A percentile compares a stretch with the other conserved stretches of the same genome.
These are phyloP conservation scores for Pseudomugil tenellus DNA, from an alignment of 2,797 vertebrate genomes.

Conservation along the genomic window DNA sequence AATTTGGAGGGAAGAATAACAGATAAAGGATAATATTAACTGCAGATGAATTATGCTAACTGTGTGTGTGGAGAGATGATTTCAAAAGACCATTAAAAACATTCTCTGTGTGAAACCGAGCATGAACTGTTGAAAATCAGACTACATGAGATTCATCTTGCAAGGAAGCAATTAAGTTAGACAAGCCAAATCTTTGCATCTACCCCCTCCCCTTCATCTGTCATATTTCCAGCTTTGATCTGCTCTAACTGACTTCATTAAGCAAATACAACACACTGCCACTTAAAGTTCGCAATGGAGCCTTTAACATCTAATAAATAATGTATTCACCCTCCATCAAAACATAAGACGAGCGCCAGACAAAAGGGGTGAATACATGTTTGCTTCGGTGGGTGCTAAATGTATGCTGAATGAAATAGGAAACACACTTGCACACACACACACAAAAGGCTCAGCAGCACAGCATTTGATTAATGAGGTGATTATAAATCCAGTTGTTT, in stretches of 20 bases:
- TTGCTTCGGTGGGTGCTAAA: slow-evolving; percentile 42
- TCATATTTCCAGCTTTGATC: slow-evolving; percentile 79
- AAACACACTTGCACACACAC: slow-evolving; percentile 40
- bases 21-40: slow-evolving; percentile 18
- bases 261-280: slow-evolving; percentile 77
- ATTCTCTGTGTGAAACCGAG: slow-evolving; percentile 37
- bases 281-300: slow-evolving; percentile 75
- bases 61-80: slow-evolving; percentile 22
- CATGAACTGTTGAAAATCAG: slow-evolving; percentile 61
- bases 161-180: slow-evolving; percentile 73
- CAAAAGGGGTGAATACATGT: slow-evolving; percentile 42
- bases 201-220: slow-evolving; percentile 60
- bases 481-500: slow-evolving; percentile 69
- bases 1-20: slow-evolving; percentile 6
- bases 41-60: slow-evolving; percentile 32
- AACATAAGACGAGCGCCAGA: slow-evolving; percentile 61
- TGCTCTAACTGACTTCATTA: slow-evolving; percentile 75
- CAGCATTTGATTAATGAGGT: slow-evolving; percentile 52
- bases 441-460: slow-evolving; percentile 22
- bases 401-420: slow-evolving; percentile 51
- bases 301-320: slow-evolving; percentile 79
- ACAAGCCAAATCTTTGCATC: slow-evolving; percentile 68
- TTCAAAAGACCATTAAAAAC: slow-evolving; percentile 36
- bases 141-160: slow-evolving; percentile 59
- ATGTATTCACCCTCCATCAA: slow-evolving; percentile 71